Conservation (phyloP, 2,888 invertebrate genomes). For the Meiosimyza decipiens region DNA sequence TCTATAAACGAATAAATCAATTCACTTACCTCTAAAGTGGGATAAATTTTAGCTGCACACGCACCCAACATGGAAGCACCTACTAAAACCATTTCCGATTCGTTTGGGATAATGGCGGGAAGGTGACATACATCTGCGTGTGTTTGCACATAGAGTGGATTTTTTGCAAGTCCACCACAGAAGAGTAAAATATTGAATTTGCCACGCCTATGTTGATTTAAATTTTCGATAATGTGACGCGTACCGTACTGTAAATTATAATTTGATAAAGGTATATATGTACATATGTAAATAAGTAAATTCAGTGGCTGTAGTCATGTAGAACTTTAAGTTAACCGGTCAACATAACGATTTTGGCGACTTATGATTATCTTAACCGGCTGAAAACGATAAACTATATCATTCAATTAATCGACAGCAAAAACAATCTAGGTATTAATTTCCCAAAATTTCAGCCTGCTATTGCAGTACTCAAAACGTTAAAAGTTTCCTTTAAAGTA, state of each 20-base stretch:
- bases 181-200: slow-evolving; percentile 78
- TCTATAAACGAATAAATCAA: slow-evolving; percentile 46
- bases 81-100: slow-evolving; percentile 86
- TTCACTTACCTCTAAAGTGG: slow-evolving; percentile 70
- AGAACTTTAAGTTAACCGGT: no score
- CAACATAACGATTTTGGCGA: no score
- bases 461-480: no score
- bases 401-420: no score
- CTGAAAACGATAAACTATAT: no score
- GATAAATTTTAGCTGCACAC: slow-evolving; percentile 79
- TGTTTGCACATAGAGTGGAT: slow-evolving; percentile 84
- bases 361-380: no score
- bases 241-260: slow-evolving; percentile 82
- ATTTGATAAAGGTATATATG: background rate
- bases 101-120: slow-evolving; percentile 82
- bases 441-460: no score
- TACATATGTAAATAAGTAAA: no score
- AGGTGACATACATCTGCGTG: slow-evolving; percentile 88
- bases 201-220: slow-evolving; percentile 66
- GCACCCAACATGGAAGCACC: slow-evolving; percentile 92
- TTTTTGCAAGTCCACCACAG: slow-evolving; percentile 92
- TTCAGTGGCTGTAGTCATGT: no score
- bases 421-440: no score
- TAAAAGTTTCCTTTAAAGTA: no score
- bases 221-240: slow-evolving; percentile 83